Evolutionary conservation across 2,113 vertebrate genomes (phyloP), one percentile per base, ranked within the genome.

Genomic region (Speoplatyrhinus poulsoni): DNA sequence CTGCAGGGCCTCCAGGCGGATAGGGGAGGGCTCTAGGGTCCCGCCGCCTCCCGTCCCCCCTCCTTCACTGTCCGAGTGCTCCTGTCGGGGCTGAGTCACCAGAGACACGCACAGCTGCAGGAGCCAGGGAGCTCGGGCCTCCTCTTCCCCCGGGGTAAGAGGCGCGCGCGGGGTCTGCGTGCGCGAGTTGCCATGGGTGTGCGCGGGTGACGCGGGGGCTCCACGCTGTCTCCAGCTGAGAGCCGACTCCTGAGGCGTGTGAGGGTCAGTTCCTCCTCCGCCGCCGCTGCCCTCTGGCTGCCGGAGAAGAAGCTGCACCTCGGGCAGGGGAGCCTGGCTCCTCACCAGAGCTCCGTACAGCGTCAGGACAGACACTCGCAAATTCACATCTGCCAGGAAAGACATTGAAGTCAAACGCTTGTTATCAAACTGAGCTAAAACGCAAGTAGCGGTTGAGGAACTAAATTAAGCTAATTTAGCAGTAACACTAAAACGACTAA

Each of bases 1-100:
- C 96, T 99, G 98, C 10, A 99, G 86, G 5, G 97, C 92, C 79
- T 98, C 97, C 59, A 99, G 82, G 0, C 96, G 93, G 9, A 99
- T 93, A 3, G 96, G 97, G 32, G 93, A 92, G 0, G 96, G 96
- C 46, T 99, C 96, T 15, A 94, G 92, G 4, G 79, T 4, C 0
- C 77, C 71, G 1, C 72, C 70, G 1, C 82, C 66, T 6, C 76
- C 49, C 0, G 69, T 26, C 13, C 52, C 72, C 0, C 79, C 57
- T 12, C 83, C 85, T 7, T 96, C 96, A 0, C 92, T 90, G 70
- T 96, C 94, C 0, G 94, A 94, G 47, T 91, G 94, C 57, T 96
- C 96, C 64, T 97, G 95, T 32, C 87, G 80, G 74, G 96, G 95
- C 79, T 96, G 91, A 2, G 94, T 72, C 0, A 94, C 76, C 59